Conservation (phyloP, 1,140 invertebrate genomes). For the Zaprionus inermis region DNA sequence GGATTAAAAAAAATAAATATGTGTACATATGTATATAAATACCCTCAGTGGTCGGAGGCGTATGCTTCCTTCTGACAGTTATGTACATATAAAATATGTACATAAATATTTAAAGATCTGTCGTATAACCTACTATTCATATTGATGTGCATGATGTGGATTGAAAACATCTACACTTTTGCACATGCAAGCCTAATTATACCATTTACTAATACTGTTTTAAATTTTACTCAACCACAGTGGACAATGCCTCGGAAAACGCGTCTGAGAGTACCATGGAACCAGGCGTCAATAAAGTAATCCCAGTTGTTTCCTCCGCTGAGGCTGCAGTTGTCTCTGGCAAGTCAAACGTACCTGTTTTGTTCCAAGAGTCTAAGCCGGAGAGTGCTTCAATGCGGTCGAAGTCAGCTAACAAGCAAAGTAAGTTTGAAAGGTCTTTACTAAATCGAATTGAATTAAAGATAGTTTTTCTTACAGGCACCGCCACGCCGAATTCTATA, state of each 20-base stretch:
- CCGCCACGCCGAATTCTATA: constrained; percentile 69
- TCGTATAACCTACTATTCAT: not conserved
- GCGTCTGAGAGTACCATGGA: constrained; percentile 7
- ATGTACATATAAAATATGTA: not conserved
- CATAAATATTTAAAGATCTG: not conserved
- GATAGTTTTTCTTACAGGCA: constrained; percentile 33
- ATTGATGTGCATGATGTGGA: not conserved
- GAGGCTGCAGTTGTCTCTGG: not conserved
- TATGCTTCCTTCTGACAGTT: not conserved
- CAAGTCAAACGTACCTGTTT: constrained; percentile 34
- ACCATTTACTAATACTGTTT: not conserved
- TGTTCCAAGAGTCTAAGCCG: constrained; percentile 43
- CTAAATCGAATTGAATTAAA: not conserved
- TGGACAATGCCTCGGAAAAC: constrained; percentile 65
- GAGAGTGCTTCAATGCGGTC: constrained; percentile 49
- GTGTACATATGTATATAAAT: constrained; percentile 8
- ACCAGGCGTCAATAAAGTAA: constrained; percentile 1
- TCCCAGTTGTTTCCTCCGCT: not conserved
- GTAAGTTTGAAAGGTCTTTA: constrained; percentile 22
- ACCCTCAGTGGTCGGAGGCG: not conserved
- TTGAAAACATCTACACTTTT: not conserved
- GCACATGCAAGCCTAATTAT: not conserved
- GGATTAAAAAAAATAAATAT: not conserved
- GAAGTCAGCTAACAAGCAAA: constrained; percentile 73
- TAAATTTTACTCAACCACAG: constrained; percentile 34